Conservation (phyloP, 2,797 vertebrate species). For the Oceanodroma leucorhoa region DNA sequence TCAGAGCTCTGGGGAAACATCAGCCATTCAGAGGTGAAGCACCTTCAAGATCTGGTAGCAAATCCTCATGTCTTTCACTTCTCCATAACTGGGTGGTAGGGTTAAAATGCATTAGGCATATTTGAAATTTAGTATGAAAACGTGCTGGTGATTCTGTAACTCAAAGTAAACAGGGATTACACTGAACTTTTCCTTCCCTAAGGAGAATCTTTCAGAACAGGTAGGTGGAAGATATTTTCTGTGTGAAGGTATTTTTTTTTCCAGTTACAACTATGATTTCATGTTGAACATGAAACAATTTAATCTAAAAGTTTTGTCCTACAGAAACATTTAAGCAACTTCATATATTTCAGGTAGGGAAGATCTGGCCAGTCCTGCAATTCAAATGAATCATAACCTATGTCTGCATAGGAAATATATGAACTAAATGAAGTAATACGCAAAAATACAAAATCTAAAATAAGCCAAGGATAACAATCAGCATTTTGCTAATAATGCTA, state of each 20-base stretch:
- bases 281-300: background rate
- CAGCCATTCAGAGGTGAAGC: background rate
- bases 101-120: background rate
- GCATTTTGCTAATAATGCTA: background rate
- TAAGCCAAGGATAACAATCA: background rate
- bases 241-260: background rate
- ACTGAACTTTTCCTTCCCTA: background rate
- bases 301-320: background rate
- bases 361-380: background rate
- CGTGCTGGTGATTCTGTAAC: accelerated
- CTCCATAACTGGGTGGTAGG: accelerated
- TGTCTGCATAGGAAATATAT: background rate
- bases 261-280: background rate
- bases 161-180: background rate
- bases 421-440: background rate
- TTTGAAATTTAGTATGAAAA: background rate
- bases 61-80: background rate
- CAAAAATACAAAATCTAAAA: background rate
- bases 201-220: background rate
- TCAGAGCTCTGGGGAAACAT: background rate
- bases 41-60: background rate
- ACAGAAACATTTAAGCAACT: background rate
- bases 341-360: background rate
- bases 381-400: background rate
- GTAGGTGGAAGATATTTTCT: background rate